These are phyloP conservation scores for Pachypanchax playfairii DNA, from an alignment of 2,113 vertebrate genomes.

Conservation along the genomic window DNA sequence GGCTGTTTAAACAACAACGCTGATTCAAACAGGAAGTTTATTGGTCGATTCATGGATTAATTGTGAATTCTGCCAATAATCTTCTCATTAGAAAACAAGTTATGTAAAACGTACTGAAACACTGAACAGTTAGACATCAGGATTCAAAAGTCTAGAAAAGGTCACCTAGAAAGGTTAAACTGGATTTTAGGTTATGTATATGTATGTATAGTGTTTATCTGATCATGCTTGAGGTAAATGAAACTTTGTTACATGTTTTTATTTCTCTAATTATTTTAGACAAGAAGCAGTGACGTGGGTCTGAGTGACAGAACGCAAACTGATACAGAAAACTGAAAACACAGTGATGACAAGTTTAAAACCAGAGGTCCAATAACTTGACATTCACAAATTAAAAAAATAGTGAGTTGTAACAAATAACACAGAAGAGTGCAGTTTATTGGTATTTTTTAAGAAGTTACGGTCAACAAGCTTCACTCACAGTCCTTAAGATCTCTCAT, in stretches of 20 bases:
- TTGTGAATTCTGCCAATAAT: no score
- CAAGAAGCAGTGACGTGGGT: conserved; percentile 29
- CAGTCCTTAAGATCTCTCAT: background rate
- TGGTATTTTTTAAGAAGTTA: background rate
- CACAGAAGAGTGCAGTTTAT: background rate
- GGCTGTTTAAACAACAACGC: no score
- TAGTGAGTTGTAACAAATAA: background rate
- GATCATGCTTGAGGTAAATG: background rate
- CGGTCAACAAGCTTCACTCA: background rate
- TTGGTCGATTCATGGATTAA: no score
- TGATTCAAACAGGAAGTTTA: no score
- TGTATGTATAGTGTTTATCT: no score
- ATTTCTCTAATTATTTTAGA: conserved; percentile 48
- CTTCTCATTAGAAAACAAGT: no score
- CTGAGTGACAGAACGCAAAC: conserved; percentile 16
- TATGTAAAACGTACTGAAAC: no score
- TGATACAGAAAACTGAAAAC: conserved; percentile 2
- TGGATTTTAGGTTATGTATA: no score
- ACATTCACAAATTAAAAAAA: background rate
- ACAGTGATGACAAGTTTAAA: background rate
- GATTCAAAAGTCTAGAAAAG: no score
- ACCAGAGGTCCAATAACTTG: background rate
- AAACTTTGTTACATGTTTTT: conserved; percentile 49
- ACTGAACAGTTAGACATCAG: no score
- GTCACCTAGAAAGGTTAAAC: conserved; percentile 15